Conservation (phyloP, 1,140 invertebrate genomes). For the Bombus pyrosoma region DNA sequence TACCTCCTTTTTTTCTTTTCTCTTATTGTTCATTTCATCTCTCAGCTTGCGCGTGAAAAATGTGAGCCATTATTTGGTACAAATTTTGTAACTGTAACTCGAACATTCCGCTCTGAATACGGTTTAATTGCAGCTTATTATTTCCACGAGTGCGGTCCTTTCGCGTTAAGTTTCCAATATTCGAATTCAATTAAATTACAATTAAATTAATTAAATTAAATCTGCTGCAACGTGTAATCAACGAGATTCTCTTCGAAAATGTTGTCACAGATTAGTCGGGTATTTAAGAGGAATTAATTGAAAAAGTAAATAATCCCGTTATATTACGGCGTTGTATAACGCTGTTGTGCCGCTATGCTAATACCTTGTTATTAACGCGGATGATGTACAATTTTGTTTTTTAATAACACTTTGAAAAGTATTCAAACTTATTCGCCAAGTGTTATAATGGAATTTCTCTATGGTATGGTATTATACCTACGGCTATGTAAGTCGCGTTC, state of each 20-base stretch:
- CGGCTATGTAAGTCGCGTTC: not conserved
- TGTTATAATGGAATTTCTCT: not conserved
- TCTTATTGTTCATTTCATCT: constrained; percentile 14
- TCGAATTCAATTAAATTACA: not conserved
- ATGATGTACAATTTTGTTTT: not conserved
- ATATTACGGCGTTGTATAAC: not conserved
- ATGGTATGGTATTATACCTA: not conserved
- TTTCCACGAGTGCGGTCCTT: not conserved
- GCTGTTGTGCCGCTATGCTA: not conserved
- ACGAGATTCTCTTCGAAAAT: not conserved
- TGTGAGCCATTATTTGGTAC: constrained; percentile 23
- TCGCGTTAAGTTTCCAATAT: not conserved
- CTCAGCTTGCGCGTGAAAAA: constrained; percentile 23
- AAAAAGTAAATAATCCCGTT: not conserved
- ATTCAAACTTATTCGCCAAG: not conserved
- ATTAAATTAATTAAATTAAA: not conserved
- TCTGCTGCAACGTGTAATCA: not conserved
- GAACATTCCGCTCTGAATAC: constrained; percentile 11
- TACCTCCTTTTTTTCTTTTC: not conserved
- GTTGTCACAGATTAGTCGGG: not conserved
- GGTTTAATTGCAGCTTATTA: constrained; percentile 19
- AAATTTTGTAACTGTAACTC: not conserved
- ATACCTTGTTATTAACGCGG: not conserved
- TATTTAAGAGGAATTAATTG: not conserved
- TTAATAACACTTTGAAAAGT: not conserved